These are phyloP conservation scores for Amblyjoppa fuscipennis DNA, from an alignment of 2,888 invertebrate species.

Conservation along the genomic window DNA sequence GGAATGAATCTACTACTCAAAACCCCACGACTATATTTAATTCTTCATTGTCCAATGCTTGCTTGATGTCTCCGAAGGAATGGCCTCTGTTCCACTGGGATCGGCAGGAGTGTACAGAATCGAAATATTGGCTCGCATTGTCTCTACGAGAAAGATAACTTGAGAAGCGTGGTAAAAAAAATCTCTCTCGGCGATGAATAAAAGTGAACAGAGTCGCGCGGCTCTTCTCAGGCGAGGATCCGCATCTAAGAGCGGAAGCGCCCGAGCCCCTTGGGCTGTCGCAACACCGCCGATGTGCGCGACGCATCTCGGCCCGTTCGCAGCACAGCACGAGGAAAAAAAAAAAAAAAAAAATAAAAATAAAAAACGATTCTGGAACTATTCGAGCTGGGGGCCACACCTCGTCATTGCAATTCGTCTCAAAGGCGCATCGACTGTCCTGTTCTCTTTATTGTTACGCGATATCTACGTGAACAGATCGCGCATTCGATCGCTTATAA, in stretches of 20 bases:
- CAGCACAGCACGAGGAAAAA: constrained; percentile 34
- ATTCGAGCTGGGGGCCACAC: constrained; percentile 52
- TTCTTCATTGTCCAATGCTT: no score
- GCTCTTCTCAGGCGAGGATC: constrained; percentile 51
- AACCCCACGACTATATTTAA: no score
- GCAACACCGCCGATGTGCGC: constrained; percentile 14
- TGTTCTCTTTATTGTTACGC: constrained; percentile 58
- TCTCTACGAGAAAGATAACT: no score
- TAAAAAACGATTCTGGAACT: constrained; percentile 10
- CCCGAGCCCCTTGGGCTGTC: constrained; percentile 40
- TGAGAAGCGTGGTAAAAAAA: constrained; percentile 2
- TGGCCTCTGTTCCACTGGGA: no score
- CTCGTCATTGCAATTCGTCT: constrained; percentile 46
- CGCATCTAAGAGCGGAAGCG: constrained; percentile 43
- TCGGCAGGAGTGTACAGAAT: no score
- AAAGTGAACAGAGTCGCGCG: constrained; percentile 23
- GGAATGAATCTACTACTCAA: no score
- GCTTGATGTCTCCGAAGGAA: no score
- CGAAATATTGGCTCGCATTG: no score
- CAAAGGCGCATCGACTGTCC: constrained; percentile 52
- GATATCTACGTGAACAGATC: constrained; percentile 64
- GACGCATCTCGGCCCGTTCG: constrained; percentile 5
- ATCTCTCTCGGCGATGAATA: constrained; percentile 20
- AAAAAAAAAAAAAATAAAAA: constrained; percentile 6
- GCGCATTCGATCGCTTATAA: constrained; percentile 48